These are phyloP conservation scores for Calephelis nemesis DNA, from an alignment of 1,140 invertebrate species.

Conservation along the genomic window DNA sequence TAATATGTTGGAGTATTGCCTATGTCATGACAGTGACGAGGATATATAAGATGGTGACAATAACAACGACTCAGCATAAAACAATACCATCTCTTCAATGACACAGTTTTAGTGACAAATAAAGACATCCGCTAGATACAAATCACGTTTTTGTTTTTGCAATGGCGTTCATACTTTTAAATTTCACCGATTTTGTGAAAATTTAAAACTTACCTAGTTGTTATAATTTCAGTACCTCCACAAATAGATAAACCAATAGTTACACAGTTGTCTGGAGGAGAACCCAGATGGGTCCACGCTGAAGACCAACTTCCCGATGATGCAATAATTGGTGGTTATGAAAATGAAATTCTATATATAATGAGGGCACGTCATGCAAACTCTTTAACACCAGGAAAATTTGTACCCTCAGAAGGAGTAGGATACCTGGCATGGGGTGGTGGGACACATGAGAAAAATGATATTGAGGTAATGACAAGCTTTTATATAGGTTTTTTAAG, in stretches of 20 bases:
- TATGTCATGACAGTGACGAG: too few relatives aligned
- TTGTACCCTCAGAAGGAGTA: slow-evolving; percentile 82
- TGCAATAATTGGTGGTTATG: slow-evolving; percentile 84
- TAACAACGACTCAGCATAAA: too few relatives aligned
- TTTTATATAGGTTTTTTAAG: too few relatives aligned
- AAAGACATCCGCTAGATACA: too few relatives aligned
- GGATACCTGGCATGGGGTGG: slow-evolving; percentile 89
- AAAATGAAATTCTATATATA: slow-evolving; percentile 83
- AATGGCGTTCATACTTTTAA: too few relatives aligned
- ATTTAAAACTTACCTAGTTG: too few relatives aligned
- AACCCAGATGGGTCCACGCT: slow-evolving; percentile 20
- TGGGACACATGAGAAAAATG: slow-evolving; percentile 82
- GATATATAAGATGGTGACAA: too few relatives aligned
- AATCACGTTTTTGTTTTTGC: too few relatives aligned
- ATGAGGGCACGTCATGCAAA: slow-evolving; percentile 81
- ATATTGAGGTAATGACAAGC: slow-evolving; percentile 82
- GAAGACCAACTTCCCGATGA: slow-evolving; percentile 81
- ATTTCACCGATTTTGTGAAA: too few relatives aligned
- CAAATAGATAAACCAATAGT: slow-evolving; percentile 11
- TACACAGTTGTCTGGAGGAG: slow-evolving; percentile 7
- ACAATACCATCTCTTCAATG: too few relatives aligned
- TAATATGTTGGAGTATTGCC: too few relatives aligned
- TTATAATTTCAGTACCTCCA: slow-evolving; percentile 20
- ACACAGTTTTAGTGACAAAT: too few relatives aligned
- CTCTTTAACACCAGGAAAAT: slow-evolving; percentile 85